Base-by-base conservation (phyloP, 2,113 vertebrate genomes). In the Egretta garzetta region DNA sequence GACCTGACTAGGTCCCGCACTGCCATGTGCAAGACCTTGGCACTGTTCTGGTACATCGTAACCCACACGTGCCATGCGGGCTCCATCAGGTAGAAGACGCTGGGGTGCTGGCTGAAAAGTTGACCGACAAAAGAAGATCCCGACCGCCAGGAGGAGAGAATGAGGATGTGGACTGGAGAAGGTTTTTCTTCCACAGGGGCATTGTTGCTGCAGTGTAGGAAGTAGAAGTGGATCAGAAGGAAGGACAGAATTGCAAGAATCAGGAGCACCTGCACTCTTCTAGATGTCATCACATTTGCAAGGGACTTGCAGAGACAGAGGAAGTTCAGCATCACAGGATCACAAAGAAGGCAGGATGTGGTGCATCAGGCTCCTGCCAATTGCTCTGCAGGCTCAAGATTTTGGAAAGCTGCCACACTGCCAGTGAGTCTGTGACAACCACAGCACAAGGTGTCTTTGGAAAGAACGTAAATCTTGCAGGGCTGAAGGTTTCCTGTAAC, bases 1-100 rank as follows among this genome's bases (percentile, higher is more conserved):
- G 98, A 99, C 53, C 98, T 99, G 7, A 99, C 77, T 6, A 99
- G 94, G 93, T 99, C 99, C 12, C 99, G 97, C 39, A 99, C 98
- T 0, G 99, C 99, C 99, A 99, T 99, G 24, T 99, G 98, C 13
- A 99, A 97, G 4, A 97, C 89, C 2, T 95, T 74, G 0, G 98
- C 99, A 1, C 97, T 98, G 8, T 98, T 97, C n/a, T 98, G 98
- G 23, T 97, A 95, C 91, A 99, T 97, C 1, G 58, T 91, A 35
- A 96, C 97, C 99, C 99, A 99, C 14, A 99, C 98, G 0, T 99
- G 99, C 99, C 99, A 99, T 0, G 96, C 99, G 0, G 99, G 99
- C 97, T 99, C 99, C 99, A 99, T 99, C 55, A 99, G 97, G 76
- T 99, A 99, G 98, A 99, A 99, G 62, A 99, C 99, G 0, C 98